A percentile compares a stretch with the other conserved stretches of the same genome.
These are phyloP conservation scores for Spinibarbus caldwelli DNA, from an alignment of 2,797 vertebrate species.

Conservation along the genomic window DNA sequence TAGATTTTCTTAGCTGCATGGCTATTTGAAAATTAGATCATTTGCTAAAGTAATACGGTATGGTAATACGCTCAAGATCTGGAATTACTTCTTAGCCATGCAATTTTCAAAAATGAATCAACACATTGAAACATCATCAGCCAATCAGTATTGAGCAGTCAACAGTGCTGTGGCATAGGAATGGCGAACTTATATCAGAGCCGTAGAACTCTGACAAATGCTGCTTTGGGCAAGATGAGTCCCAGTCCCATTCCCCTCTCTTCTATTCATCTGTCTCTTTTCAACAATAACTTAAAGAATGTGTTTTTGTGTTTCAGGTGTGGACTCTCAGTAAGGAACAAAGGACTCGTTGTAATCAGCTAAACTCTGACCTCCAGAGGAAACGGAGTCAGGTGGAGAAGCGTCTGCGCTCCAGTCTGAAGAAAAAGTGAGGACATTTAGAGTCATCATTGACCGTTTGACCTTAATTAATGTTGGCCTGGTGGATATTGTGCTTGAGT, in stretches of 20 bases:
- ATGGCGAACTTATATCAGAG: background rate
- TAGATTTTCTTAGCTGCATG: background rate
- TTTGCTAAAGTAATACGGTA: background rate
- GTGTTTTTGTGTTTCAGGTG: constrained; percentile 66
- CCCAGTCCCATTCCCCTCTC: too few species aligned
- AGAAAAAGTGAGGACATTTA: constrained; percentile 72
- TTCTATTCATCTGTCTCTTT: background rate
- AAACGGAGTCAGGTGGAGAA: constrained; percentile 78
- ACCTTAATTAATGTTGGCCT: background rate
- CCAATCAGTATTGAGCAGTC: background rate
- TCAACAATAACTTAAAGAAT: background rate
- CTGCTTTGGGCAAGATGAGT: too few species aligned
- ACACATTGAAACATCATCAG: background rate
- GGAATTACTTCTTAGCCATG: background rate
- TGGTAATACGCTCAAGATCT: background rate
- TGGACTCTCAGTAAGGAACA: constrained; percentile 80
- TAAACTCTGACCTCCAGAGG: constrained; percentile 75
- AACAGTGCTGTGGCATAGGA: background rate
- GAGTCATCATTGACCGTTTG: background rate
- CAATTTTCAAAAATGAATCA: background rate
- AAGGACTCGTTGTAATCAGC: constrained; percentile 70
- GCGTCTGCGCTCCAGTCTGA: constrained; percentile 72
- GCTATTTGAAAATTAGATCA: background rate
- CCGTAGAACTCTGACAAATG: background rate
- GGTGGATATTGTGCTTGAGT: background rate